Evolutionary conservation across 2,113 vertebrate species (phyloP), one percentile per base, ranked within the genome.

Genomic region (Halichoerus grypus): DNA sequence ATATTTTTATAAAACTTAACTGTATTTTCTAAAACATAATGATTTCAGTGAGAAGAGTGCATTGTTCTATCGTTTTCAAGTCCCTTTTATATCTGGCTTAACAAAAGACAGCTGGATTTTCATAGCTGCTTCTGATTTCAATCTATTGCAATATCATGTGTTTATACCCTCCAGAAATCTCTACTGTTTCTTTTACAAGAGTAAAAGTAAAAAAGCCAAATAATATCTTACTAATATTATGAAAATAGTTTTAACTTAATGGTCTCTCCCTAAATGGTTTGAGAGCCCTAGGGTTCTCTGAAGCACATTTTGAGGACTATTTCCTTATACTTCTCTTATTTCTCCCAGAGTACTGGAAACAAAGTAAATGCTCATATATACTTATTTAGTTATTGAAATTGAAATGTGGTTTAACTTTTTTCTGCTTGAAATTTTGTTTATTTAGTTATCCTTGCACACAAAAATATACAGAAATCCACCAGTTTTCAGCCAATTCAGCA

Each of bases 191-290:
- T 63, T 5, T 1, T 26, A n/a, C 4, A 74, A 94, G 28, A 92
- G 4, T 55, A 39, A 91, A 21, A 77, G 12, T 36, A 51, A 76
- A 96, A 88, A 88, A 39, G 14, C 11, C 26, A 79, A 76, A 84
- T 31, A 21, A 3, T 18, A 61, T 55, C n/a, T 63, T 77, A 18
- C 10, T 21, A 81, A 53, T 80, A 72, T 51, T 61, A 55, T 26
- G 24, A 81, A 90, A 63, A 76, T 51, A 93, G 18, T 71, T 93
- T 97, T 95, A 39, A 51, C 33, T 86, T 74, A 10, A 46, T 28
- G 16, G 18, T 28, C 5, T 55, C 13, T 7, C 21, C 10, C 28
- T 82, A 49, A 87, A 67, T 80, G 19, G 42, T 80, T 79, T 65
- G 63, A 84, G 53, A 92, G 8, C 26, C 11, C 12, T 53, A 59